Percentiles rank a stretch among this genome's conserved stretches.
These are phyloP conservation scores for Agelas oroides DNA, from an alignment of 37 sponge, comb jelly and placozoan species.

Conservation along the genomic window DNA sequence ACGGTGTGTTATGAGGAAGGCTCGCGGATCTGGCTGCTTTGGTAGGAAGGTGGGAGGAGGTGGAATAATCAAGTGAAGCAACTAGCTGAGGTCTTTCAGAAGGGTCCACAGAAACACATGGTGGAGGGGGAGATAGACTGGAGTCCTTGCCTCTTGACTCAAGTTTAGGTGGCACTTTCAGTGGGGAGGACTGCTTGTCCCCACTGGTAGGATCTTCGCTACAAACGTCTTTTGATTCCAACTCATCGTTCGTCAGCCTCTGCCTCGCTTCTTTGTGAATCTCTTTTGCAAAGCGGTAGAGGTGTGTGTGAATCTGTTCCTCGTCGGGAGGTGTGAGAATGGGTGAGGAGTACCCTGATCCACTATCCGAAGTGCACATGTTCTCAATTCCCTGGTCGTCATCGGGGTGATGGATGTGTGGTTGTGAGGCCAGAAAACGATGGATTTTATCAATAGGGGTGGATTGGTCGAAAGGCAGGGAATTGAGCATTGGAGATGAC, in stretches of 20 bases:
- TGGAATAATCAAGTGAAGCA: background rate
- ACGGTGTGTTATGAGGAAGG: background rate
- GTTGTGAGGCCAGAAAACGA: slow-evolving; percentile 59
- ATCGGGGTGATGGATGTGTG: slow-evolving; percentile 5
- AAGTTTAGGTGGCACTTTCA: background rate
- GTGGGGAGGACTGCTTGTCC: too few relatives aligned
- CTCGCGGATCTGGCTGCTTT: background rate
- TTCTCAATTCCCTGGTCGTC: slow-evolving; percentile 58
- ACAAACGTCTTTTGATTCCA: too few relatives aligned
- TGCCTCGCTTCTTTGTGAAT: slow-evolving; percentile 1
- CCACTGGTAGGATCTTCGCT: too few relatives aligned
- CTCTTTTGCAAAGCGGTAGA: slow-evolving; percentile 5
- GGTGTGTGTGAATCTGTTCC: slow-evolving; percentile 2
- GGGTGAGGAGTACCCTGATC: slow-evolving; percentile 66
- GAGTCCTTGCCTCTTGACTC: background rate
- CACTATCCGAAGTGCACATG: slow-evolving; percentile 45
- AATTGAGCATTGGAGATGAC: too few relatives aligned
- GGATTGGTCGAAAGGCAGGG: slow-evolving; percentile 9
- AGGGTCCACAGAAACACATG: background rate
- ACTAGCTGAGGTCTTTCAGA: slow-evolving; percentile 7
- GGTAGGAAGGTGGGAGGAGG: background rate
- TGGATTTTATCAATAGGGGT: slow-evolving; percentile 51
- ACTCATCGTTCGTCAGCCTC: background rate
- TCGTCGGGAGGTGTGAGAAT: slow-evolving; percentile 76
- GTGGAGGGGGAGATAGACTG: background rate